Percentiles rank a stretch among this genome's conserved stretches.
Evolutionary conservation across 1,140 invertebrate genomes (phyloP).

Genomic region (Drosophila willistoni): DNA sequence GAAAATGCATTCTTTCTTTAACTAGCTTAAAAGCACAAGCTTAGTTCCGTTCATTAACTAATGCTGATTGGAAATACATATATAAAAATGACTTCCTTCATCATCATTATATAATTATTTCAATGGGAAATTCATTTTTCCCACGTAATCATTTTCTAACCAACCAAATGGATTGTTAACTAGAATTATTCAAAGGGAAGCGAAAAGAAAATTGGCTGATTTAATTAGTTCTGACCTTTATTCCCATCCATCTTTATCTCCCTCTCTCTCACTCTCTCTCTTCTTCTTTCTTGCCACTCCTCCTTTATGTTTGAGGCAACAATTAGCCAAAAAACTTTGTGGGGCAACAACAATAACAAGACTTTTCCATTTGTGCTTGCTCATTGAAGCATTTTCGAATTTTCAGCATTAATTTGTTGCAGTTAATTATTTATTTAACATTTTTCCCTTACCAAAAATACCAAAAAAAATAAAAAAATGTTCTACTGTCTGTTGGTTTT

Average conservation of each 20-base stretch:
- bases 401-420: constrained; percentile 30
- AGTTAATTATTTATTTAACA: constrained; percentile 49
- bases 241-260: not conserved
- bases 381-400: constrained; percentile 31
- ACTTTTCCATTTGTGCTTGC: constrained; percentile 11
- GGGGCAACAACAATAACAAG: constrained; percentile 2
- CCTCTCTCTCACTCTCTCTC: not conserved
- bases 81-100: too few relatives aligned
- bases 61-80: too few relatives aligned
- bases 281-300: too few relatives aligned
- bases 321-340: constrained; percentile 2
- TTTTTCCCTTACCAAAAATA: not conserved
- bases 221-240: constrained; percentile 9
- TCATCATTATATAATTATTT: too few relatives aligned
- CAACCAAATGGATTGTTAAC: not conserved
- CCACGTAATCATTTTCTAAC: not conserved
- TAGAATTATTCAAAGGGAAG: constrained; percentile 1
- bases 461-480: constrained; percentile 14
- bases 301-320: not conserved
- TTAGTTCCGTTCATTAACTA: too few relatives aligned
- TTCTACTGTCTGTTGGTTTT: not conserved
- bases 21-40: too few relatives aligned
- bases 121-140: not conserved
- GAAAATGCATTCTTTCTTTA: too few relatives aligned
- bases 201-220: not conserved